Evolutionary conservation across 2,113 vertebrate genomes (phyloP).

Genomic region (Suricata suricatta): DNA sequence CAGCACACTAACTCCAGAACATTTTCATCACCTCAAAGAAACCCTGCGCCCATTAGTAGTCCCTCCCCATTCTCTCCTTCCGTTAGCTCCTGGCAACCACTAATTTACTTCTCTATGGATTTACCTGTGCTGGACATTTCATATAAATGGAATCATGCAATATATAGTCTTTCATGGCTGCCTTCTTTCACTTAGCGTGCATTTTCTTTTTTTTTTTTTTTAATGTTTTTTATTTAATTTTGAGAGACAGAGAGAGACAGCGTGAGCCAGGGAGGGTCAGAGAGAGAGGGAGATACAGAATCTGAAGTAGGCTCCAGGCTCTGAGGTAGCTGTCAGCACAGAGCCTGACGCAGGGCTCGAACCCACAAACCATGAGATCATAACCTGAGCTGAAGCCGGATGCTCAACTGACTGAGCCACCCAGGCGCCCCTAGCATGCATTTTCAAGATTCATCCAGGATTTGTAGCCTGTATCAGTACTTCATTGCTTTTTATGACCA

Average conservation of each 20-base stretch:
- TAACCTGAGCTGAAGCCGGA: too few species aligned
- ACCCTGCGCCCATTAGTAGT: not conserved
- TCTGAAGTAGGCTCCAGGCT: too few species aligned
- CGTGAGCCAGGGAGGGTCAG: too few species aligned
- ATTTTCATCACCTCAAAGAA: not conserved
- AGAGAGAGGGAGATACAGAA: too few species aligned
- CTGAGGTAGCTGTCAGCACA: too few species aligned
- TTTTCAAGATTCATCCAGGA: not conserved
- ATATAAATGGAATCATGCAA: not conserved
- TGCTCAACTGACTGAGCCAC: too few species aligned
- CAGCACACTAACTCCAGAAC: not conserved
- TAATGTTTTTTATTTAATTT: too few species aligned
- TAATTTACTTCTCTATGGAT: not conserved
- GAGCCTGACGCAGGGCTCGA: too few species aligned
- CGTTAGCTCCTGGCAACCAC: not conserved
- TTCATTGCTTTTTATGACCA: not conserved
- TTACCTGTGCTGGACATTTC: not conserved
- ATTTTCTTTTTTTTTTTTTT: too few species aligned
- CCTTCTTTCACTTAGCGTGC: not conserved
- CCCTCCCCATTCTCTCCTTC: not conserved
- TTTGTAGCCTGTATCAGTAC: not conserved
- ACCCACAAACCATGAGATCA: too few species aligned
- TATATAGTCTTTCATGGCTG: not conserved
- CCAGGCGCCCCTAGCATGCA: too few species aligned
- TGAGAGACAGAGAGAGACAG: too few species aligned